Evolutionary conservation across 1,140 invertebrate species (phyloP).

Genomic region (Metopolophium dirhodum): DNA sequence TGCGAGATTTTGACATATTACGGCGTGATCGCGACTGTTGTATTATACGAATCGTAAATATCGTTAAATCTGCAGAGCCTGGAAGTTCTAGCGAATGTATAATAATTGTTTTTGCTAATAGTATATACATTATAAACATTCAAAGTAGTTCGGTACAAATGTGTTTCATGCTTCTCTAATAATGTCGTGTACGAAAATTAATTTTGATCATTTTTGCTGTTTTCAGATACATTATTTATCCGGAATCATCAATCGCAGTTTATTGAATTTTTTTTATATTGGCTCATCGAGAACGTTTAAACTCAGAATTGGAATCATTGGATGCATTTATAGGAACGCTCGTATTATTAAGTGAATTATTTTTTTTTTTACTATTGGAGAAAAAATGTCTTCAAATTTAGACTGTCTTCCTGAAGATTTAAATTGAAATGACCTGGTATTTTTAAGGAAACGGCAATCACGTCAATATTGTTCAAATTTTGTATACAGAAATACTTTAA

Average conservation of each 20-base stretch:
- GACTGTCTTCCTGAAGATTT: neutral
- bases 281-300: too few species aligned
- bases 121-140: neutral
- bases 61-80: neutral
- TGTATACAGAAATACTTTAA: neutral
- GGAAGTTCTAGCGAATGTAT: neutral
- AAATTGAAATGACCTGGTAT: neutral
- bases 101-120: neutral
- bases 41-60: neutral
- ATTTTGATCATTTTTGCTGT: neutral
- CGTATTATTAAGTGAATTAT: neutral
- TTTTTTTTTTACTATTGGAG: neutral
- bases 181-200: neutral
- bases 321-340: too few species aligned
- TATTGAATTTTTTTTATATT: neutral
- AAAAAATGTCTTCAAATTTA: neutral
- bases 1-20: neutral
- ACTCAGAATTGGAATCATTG: neutral
- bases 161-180: neutral
- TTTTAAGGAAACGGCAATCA: neutral
- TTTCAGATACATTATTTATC: neutral
- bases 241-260: neutral
- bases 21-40: neutral
- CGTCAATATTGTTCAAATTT: neutral
- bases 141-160: neutral